These are phyloP conservation scores for Vicugna pacos DNA, from an alignment of 2,113 vertebrate genomes.

Conservation along the genomic window DNA sequence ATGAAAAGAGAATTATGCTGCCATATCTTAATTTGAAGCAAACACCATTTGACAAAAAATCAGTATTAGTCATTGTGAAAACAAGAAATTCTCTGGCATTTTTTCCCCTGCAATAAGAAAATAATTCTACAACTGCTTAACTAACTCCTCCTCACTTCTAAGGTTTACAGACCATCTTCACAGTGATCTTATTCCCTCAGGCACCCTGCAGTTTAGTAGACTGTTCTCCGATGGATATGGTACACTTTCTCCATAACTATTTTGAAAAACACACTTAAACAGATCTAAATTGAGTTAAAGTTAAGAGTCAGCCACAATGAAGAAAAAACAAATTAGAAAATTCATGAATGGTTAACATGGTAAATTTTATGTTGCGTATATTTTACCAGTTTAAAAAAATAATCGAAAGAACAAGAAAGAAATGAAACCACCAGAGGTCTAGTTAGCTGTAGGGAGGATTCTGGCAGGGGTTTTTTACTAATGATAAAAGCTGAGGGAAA, in stretches of 20 bases:
- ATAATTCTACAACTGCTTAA: background rate
- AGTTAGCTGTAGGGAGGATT: background rate
- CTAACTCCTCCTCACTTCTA: background rate
- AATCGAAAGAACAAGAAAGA: background rate
- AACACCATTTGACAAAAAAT: background rate
- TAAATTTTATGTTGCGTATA: background rate
- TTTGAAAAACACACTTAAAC: background rate
- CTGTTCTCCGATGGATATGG: background rate
- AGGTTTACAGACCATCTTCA: background rate
- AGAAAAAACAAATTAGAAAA: background rate
- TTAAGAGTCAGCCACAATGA: background rate
- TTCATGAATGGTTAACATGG: background rate
- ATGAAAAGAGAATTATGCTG: background rate
- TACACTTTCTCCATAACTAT: background rate
- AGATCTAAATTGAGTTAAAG: background rate
- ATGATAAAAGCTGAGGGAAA: slow-evolving; percentile 11
- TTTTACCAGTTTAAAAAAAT: background rate
- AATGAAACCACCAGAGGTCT: background rate
- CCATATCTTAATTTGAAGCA: background rate
- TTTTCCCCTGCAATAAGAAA: background rate
- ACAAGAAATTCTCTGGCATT: background rate
- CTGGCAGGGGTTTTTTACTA: background rate
- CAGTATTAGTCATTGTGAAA: background rate
- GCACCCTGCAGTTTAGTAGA: background rate
- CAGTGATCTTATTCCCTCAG: background rate